These are phyloP conservation scores for Chirona hameri DNA, from an alignment of 2,888 invertebrate species.

Conservation along the genomic window DNA sequence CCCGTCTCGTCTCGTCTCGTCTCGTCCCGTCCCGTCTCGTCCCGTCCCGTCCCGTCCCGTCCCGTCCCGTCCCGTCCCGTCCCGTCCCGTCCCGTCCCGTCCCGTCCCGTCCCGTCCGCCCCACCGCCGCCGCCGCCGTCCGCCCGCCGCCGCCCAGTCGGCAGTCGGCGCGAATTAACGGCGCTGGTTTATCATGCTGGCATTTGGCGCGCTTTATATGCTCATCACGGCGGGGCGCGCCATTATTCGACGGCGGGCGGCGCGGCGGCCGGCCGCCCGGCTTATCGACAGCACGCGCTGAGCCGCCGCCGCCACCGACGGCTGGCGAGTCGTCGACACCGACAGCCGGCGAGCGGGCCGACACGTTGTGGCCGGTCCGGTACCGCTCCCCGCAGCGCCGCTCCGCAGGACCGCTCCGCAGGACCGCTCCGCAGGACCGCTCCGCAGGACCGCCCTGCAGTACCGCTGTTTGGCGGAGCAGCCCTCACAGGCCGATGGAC, in stretches of 20 bases:
- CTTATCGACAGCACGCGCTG: not conserved
- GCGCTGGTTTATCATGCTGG: constrained; percentile 12
- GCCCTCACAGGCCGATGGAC: no score
- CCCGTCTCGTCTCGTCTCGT: no score
- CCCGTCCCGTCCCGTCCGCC: no score
- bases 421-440: no score
- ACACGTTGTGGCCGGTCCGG: not conserved
- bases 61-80: no score
- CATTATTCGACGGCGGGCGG: not conserved
- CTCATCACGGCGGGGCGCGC: constrained; percentile 22
- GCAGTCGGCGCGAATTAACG: constrained; percentile 1
- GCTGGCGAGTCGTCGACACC: not conserved
- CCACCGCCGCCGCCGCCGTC: no score
- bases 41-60: no score
- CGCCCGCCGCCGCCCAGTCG: no score
- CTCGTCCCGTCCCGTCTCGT: no score
- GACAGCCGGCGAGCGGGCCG: not conserved
- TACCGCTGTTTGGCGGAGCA: no score
- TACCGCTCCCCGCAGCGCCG: not conserved
- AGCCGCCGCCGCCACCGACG: not conserved
- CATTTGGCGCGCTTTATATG: constrained; percentile 26
- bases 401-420: not conserved
- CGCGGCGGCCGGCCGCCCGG: not conserved
- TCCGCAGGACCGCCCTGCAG: no score
- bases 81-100: no score